Percentiles rank a stretch among this genome's conserved stretches.
Evolutionary conservation across 2,797 vertebrate genomes (phyloP).

Genomic region (Rhinella marina): DNA sequence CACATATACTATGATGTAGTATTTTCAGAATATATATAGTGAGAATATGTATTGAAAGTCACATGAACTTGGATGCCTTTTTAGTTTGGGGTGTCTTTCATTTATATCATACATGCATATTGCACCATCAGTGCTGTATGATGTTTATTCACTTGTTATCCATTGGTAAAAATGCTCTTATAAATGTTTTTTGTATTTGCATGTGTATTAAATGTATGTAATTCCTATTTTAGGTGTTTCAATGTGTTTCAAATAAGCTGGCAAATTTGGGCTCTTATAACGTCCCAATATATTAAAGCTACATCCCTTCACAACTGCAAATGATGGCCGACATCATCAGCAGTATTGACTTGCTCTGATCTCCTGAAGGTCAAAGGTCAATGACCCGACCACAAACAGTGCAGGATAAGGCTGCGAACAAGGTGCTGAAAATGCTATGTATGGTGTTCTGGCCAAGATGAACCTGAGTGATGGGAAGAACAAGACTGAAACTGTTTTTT

Average conservation of each 20-base stretch:
- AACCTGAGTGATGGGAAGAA: background rate
- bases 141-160: background rate
- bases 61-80: background rate
- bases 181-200: background rate
- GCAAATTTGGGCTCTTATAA: background rate
- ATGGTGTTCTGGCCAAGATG: background rate
- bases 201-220: background rate
- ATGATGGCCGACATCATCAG: slow-evolving; percentile 44
- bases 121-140: background rate
- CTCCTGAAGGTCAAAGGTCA: slow-evolving; percentile 53
- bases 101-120: too few species aligned
- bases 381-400: slow-evolving; percentile 44
- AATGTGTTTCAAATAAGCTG: background rate
- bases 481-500: background rate
- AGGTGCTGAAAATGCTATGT: slow-evolving; percentile 35
- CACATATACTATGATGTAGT: background rate
- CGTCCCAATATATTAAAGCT: background rate
- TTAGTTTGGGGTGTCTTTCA: background rate
- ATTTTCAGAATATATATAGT: background rate
- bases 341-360: slow-evolving; percentile 55
- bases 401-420: slow-evolving; percentile 23
- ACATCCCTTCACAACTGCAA: background rate
- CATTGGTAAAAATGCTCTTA: background rate
- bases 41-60: too few species aligned
- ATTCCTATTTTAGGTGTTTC: background rate